Evolutionary conservation across 2,113 vertebrate species (phyloP), one percentile per base, ranked within the genome.

Genomic region (Motacilla tschutschensis): DNA sequence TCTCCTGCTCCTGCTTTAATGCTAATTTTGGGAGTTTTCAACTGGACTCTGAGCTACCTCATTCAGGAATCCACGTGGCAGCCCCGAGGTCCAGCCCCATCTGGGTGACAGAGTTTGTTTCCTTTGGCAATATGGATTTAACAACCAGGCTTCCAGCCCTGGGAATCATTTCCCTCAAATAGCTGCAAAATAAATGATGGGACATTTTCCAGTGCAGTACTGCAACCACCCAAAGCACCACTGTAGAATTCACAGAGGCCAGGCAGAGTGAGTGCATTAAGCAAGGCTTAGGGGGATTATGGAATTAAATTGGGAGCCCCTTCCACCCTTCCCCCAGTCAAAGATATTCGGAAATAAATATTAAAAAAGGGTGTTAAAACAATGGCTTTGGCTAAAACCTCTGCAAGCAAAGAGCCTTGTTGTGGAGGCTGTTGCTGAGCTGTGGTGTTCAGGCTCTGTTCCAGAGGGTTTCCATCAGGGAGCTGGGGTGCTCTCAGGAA

Each of bases 201-300:
- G 92, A 85, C 35, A 1, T 84, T 79, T 88, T 91, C 81, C 88
- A 71, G 48, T 9, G 55, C 67, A 35, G 36, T 19, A 83, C 92
- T 90, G 74, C 86, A 77, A 5, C 87, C 79, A 36, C 86, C 80
- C 91, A 17, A 71, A 95, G 80, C 70, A 46, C 84, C 65, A 10
- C 55, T 62, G 19, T 67, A 21, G 72, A 78, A 93, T 50, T 89
- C 76, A 25, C 44, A 58, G 82, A 14, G 21, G 33, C 67, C 53
- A 16, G 38, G 26, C 66, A 47, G 66, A 87, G 69, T 8, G 79
- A 66, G 29, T 84, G 89, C 79, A 51, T 93, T 87, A 94, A 93
- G 89, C 73, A 35, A 90, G 91, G 87, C 89, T 95, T 91, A 90
- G 35, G 55, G 54, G 92, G 87, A 93, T 94, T 93, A 93, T 74